These are phyloP conservation scores for Epistrophella euchroma DNA, from an alignment of 2,888 invertebrate species.

Conservation along the genomic window DNA sequence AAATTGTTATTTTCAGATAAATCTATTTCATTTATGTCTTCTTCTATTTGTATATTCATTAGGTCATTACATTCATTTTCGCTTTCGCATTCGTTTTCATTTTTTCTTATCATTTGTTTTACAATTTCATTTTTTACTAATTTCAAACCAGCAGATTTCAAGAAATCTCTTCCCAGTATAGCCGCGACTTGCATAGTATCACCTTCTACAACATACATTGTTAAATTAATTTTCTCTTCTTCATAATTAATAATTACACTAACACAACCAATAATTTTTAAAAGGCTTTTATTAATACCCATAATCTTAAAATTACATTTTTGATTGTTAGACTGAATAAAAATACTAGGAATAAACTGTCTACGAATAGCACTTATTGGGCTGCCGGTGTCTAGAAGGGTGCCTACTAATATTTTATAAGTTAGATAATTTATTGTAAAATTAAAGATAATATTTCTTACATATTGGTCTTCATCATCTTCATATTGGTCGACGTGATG, in stretches of 20 bases:
- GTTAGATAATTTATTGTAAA: conserved; percentile 25
- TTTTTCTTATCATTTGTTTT: background rate
- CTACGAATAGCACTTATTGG: too few relatives aligned
- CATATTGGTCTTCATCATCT: conserved; percentile 13
- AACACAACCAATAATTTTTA: conserved; percentile 16
- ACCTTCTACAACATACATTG: background rate
- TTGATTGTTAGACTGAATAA: background rate
- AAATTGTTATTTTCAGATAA: too few relatives aligned
- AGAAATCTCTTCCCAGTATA: background rate
- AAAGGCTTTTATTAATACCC: conserved; percentile 45
- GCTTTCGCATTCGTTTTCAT: background rate
- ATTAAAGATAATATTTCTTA: conserved; percentile 35
- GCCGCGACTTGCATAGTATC: background rate
- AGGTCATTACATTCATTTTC: too few relatives aligned
- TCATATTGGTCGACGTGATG: background rate
- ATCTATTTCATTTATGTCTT: too few relatives aligned
- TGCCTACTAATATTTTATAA: conserved; percentile 37
- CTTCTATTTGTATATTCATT: too few relatives aligned
- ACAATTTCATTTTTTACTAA: background rate
- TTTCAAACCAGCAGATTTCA: background rate
- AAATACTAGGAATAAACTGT: too few relatives aligned
- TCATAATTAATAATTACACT: background rate
- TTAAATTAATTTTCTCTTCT: background rate
- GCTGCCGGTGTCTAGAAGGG: conserved; percentile 44
- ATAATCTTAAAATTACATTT: conserved; percentile 12